Evolutionary conservation across 1,140 invertebrate genomes (phyloP), one percentile per base, ranked within the genome.

Genomic region (Zaprionus lachaisei): DNA sequence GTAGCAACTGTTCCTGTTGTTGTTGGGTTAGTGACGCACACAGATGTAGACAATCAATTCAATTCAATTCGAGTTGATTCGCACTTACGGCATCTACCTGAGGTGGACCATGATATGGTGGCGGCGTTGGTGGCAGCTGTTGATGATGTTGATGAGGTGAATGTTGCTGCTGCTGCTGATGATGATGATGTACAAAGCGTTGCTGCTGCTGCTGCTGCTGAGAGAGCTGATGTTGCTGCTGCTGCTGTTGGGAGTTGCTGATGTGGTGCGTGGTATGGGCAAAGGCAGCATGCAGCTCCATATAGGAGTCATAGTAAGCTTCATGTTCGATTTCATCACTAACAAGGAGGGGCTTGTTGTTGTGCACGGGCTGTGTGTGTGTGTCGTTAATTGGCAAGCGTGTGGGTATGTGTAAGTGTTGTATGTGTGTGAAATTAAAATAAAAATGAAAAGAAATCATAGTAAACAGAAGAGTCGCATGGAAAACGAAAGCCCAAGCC

Each of bases 1-100:
- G 65, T 26, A 58, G 47, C 31, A 64, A 57, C 44, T 71, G 41
- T 22, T 58, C 20, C 49, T 41, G 41, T 51, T 55, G 80, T 34
- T 22, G 68, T 73, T 80, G 71, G 75, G 68, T 89, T 89, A 87
- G 83, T 83, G 44, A 72, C 61, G 62, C 68, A 57, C 44, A 56
- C 51, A 31, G 28, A 22, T 55, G 56, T 58, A 58, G 56, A 17
- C 57, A 38, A 38, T 58, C 54, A 49, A 63, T 44, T 68, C 49
- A 60, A 47, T 20, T 47, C 41, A n/a, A 17, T 47, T 47, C 17
- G n/a, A 38, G 4, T 38, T 5, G 41, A 47, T 47, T 73, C 57
- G 71, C 85, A 92, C 91, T 92, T 92, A 92, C 91, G 75, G 90
- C 83, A 70, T 86, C 83, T 34, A 67, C 65, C 47, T 76, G 73